Percentiles rank a stretch among this genome's conserved stretches.
phyloP scores from a whole-genome alignment of 2,888 invertebrate species.

The Crepidodera aurea region DNA sequence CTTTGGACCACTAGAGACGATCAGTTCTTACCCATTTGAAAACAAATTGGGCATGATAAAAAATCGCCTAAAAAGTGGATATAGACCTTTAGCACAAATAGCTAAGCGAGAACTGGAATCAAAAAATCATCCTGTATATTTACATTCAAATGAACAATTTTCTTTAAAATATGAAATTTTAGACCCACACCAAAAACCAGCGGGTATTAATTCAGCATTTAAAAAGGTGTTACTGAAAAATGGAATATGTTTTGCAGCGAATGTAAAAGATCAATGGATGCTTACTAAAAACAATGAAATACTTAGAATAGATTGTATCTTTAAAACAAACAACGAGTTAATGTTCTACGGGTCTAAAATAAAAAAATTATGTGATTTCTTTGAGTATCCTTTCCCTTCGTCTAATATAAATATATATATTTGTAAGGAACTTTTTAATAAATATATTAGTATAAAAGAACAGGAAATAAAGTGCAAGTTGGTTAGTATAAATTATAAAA shows the following conservation, averaged over 20 bases:
- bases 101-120: constrained; percentile 18
- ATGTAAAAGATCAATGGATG: constrained; percentile 24
- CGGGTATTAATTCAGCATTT: constrained; percentile 17
- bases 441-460: constrained; percentile 22
- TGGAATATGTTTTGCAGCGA: constrained; percentile 24
- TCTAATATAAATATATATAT: constrained; percentile 26
- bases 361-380: constrained; percentile 21
- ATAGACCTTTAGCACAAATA: constrained; percentile 27
- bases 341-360: constrained; percentile 27
- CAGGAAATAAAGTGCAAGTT: constrained; percentile 28
- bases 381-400: constrained; percentile 24
- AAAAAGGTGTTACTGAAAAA: constrained; percentile 16
- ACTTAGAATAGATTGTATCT: constrained; percentile 24
- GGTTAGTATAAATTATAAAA: constrained; percentile 21
- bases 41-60: constrained; percentile 20
- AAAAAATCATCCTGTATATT: constrained; percentile 16
- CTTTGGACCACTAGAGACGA: constrained; percentile 43
- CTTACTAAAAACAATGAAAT: constrained; percentile 27
- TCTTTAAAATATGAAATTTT: constrained; percentile 24
- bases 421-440: constrained; percentile 17
- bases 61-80: constrained; percentile 24
- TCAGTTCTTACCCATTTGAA: constrained; percentile 23
- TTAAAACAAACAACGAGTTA: constrained; percentile 20
- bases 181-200: constrained; percentile 17
- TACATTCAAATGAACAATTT: constrained; percentile 14